Conservation (phyloP, 1,140 invertebrate species). For the Bicyclus anynana region DNA sequence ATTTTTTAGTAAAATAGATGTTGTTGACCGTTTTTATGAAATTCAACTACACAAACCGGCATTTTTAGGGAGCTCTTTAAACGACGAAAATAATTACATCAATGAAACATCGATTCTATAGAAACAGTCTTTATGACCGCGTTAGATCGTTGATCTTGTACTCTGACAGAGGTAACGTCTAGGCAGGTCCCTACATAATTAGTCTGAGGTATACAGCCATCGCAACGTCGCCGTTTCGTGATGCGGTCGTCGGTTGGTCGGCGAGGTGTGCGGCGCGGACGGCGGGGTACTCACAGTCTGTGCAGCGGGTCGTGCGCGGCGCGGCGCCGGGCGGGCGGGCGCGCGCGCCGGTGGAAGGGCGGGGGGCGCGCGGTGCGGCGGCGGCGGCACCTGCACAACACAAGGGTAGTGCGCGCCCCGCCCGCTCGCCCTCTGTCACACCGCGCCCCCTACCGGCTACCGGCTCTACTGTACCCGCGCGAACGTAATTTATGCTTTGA, state of each 20-base stretch:
- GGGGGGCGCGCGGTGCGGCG: conserved; percentile 46
- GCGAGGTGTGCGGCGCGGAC: not conserved
- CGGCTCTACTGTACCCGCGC: conserved; percentile 10
- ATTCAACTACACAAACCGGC: too few relatives aligned
- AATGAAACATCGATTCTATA: too few relatives aligned
- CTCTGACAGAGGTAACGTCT: too few relatives aligned
- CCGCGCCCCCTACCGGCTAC: conserved; percentile 12
- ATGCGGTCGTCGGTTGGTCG: not conserved
- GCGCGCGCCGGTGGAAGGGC: conserved; percentile 76
- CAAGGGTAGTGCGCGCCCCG: conserved; percentile 39
- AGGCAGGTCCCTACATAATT: too few relatives aligned
- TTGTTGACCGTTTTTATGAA: too few relatives aligned
- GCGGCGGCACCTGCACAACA: conserved; percentile 56
- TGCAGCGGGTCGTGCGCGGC: conserved; percentile 17
- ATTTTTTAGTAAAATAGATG: too few relatives aligned
- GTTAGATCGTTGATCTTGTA: too few relatives aligned
- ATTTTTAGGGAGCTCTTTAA: too few relatives aligned
- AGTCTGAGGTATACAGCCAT: too few relatives aligned
- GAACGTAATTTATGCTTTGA: conserved; percentile 19
- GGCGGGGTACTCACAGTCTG: conserved; percentile 15
- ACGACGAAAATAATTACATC: too few relatives aligned
- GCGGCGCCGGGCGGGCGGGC: conserved; percentile 26
- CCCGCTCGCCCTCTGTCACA: conserved; percentile 24
- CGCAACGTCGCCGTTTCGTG: too few relatives aligned
- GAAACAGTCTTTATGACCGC: too few relatives aligned